phyloP scores from a whole-genome alignment of 23 tunicate genomes.

The Pegea sp. region DNA sequence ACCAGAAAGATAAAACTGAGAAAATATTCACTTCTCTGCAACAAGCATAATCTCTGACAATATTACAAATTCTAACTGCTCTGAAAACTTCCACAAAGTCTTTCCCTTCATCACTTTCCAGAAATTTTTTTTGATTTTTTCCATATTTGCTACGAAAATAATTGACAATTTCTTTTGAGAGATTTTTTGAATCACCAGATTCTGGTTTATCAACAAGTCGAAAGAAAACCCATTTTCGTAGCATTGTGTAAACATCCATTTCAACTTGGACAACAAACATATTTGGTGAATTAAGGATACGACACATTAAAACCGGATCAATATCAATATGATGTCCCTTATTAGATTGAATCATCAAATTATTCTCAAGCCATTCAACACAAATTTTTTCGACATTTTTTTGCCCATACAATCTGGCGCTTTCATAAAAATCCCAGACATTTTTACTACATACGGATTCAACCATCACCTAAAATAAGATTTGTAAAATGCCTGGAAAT shows the following conservation, averaged over 20 bases:
- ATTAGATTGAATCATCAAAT: slow-evolving; percentile 40
- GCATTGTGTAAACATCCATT: slow-evolving; percentile 90
- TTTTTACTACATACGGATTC: slow-evolving; percentile 30
- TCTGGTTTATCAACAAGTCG: slow-evolving; percentile 11
- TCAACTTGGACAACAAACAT: slow-evolving; percentile 92
- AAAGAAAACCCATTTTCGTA: slow-evolving; percentile 63
- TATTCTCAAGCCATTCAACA: slow-evolving; percentile 77
- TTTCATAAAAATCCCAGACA: slow-evolving; percentile 40
- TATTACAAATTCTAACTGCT: slow-evolving; percentile 51
- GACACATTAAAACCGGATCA: slow-evolving; percentile 34
- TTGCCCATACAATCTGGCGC: slow-evolving; percentile 75
- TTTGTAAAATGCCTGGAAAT: too few relatives aligned
- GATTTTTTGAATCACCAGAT: neutral
- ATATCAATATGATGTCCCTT: slow-evolving; percentile 14
- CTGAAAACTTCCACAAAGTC: slow-evolving; percentile 21
- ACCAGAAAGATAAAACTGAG: neutral
- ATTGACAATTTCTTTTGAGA: neutral
- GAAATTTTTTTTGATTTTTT: neutral
- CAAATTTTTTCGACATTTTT: slow-evolving; percentile 30
- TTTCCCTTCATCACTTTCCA: slow-evolving; percentile 29
- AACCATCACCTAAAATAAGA: slow-evolving; percentile 28
- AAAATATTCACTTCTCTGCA: slow-evolving; percentile 22
- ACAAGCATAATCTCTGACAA: slow-evolving; percentile 69
- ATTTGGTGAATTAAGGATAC: slow-evolving; percentile 39
- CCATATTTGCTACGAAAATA: neutral